These are phyloP conservation scores for Aromia moschata DNA, from an alignment of 2,888 invertebrate genomes.

Conservation along the genomic window DNA sequence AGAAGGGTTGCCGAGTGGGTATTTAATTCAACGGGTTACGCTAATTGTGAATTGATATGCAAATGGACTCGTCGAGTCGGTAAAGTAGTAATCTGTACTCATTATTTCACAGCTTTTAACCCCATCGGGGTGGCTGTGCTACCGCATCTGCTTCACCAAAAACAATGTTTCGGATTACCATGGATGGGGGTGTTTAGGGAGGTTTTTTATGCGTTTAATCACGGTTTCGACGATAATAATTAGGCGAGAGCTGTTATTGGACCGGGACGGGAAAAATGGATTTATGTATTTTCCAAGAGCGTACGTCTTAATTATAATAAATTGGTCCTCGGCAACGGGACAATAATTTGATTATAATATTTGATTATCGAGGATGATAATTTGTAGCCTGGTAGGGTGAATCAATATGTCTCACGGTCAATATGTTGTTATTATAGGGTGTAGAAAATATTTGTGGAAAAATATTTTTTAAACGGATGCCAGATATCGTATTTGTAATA, in stretches of 20 bases:
- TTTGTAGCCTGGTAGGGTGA: background rate
- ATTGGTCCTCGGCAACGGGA: background rate
- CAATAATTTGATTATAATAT: background rate
- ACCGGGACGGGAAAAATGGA: background rate
- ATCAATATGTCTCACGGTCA: background rate
- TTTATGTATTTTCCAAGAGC: conserved; percentile 1
- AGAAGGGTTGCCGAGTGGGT: conserved; percentile 31
- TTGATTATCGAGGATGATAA: background rate
- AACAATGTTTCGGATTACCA: conserved; percentile 54
- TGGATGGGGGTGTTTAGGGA: conserved; percentile 45
- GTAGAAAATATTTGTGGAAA: no score
- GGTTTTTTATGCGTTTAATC: conserved; percentile 42
- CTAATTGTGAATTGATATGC: conserved; percentile 65
- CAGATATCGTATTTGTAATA: no score
- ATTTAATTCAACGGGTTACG: conserved; percentile 54
- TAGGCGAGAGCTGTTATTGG: conserved; percentile 1
- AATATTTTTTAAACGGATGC: no score
- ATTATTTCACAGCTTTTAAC: conserved; percentile 63
- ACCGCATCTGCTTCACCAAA: conserved; percentile 53
- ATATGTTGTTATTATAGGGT: background rate
- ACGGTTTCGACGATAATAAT: conserved; percentile 35
- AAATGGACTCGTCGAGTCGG: conserved; percentile 61
- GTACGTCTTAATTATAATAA: background rate
- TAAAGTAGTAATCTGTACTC: conserved; percentile 62
- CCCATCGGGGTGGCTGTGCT: conserved; percentile 53